Evolutionary conservation across 2,797 vertebrate genomes (phyloP).

Genomic region (Macropus fuliginosus): DNA sequence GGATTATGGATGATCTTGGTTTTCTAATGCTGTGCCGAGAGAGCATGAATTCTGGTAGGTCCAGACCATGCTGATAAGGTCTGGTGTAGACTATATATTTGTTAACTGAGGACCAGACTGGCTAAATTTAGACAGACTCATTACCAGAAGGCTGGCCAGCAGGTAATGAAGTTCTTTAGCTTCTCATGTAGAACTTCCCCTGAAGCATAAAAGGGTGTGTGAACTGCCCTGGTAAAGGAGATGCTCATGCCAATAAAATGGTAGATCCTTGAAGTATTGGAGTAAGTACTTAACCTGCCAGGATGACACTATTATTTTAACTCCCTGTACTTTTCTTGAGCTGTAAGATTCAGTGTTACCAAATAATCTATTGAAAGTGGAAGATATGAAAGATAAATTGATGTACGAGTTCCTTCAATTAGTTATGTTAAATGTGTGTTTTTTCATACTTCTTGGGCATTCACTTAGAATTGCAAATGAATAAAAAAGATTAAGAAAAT

Average conservation of each 20-base stretch:
- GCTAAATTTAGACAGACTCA: background rate
- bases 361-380: background rate
- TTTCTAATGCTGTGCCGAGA: background rate
- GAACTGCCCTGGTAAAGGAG: background rate
- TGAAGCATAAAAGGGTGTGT: background rate
- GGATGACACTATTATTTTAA: background rate
- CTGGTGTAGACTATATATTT: background rate
- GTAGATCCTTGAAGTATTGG: background rate
- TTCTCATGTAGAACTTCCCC: background rate
- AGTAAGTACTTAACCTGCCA: background rate
- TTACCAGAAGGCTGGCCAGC: background rate
- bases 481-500: conserved; percentile 30
- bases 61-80: background rate
- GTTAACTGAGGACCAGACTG: background rate
- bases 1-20: background rate
- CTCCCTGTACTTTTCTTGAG: background rate
- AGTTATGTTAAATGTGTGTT: background rate
- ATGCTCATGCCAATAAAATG: background rate
- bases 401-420: background rate
- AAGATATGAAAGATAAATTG: background rate
- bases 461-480: conserved; percentile 14
- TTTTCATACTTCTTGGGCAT: conserved; percentile 13
- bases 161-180: background rate
- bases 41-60: background rate
- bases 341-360: background rate